Conservation (phyloP, 2,113 vertebrate species). For the Clarias gariepinus region DNA sequence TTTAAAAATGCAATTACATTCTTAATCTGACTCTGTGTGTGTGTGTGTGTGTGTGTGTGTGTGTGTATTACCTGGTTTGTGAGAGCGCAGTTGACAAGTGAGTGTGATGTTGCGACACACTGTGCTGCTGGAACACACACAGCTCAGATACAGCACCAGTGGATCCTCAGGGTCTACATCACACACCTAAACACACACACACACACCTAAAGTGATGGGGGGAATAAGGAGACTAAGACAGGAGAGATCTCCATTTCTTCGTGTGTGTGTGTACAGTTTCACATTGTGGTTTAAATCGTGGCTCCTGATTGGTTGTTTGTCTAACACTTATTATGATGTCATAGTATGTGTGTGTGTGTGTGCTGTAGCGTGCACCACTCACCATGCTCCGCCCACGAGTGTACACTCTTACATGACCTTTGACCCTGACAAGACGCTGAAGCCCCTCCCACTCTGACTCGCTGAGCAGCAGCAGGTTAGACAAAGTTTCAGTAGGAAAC, state of each 20-base stretch:
- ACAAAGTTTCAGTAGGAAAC: constrained; percentile 69
- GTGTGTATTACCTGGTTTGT: constrained; percentile 55
- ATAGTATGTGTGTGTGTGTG: neutral
- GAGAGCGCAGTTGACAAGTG: constrained; percentile 62
- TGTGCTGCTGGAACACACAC: constrained; percentile 58
- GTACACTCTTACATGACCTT: constrained; percentile 71
- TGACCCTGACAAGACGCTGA: constrained; percentile 71
- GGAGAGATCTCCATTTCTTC: neutral
- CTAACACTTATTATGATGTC: neutral
- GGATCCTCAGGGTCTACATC: constrained; percentile 56
- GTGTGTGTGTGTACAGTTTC: neutral
- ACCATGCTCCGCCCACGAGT: constrained; percentile 66
- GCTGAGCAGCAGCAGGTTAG: constrained; percentile 70
- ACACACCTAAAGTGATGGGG: neutral
- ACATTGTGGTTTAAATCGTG: neutral
- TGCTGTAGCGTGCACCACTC: constrained; percentile 44
- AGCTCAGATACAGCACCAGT: constrained; percentile 65
- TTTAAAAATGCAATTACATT: too few species aligned
- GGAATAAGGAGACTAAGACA: neutral
- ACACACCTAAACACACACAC: constrained; percentile 59
- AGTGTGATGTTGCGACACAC: constrained; percentile 62
- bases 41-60: constrained; percentile 37
- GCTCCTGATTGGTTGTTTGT: neutral
- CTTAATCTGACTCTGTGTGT: neutral
- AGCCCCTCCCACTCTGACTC: constrained; percentile 78